Conservation (phyloP, 92 coral and sea anemone species). For the Ricordea florida region DNA sequence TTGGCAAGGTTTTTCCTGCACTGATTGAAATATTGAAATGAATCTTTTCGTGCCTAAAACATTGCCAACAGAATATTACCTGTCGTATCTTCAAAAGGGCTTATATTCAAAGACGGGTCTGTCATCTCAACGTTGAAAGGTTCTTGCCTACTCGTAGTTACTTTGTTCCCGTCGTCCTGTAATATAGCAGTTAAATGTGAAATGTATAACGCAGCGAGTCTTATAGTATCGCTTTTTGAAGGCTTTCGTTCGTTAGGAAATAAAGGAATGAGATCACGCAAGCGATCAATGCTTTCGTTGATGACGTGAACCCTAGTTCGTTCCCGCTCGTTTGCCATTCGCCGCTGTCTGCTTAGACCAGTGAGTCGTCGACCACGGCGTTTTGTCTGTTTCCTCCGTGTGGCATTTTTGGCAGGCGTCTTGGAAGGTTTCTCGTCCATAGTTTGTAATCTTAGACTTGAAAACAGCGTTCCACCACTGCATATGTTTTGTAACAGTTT, state of each 20-base stretch:
- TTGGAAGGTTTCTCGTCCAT: constrained; percentile 28
- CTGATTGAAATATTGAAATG: too few species aligned
- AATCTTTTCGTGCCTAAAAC: too few species aligned
- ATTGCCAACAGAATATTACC: too few species aligned
- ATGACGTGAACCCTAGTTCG: constrained; percentile 80
- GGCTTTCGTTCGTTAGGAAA: constrained; percentile 77
- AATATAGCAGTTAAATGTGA: too few species aligned
- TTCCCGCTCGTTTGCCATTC: constrained; percentile 88
- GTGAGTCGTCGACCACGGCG: constrained; percentile 80
- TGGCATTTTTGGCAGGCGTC: constrained; percentile 28
- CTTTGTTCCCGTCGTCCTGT: too few species aligned
- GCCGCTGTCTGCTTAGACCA: constrained; percentile 85
- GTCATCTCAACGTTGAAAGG: too few species aligned
- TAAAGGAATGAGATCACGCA: constrained; percentile 73
- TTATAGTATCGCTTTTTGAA: constrained; percentile 80
- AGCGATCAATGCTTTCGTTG: constrained; percentile 74
- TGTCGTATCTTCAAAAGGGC: too few species aligned
- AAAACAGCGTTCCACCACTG: too few species aligned
- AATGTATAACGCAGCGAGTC: constrained; percentile 85
- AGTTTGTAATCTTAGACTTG: not conserved
- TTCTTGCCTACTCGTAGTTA: too few species aligned
- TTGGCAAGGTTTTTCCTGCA: too few species aligned
- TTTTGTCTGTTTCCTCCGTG: constrained; percentile 64
- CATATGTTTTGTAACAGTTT: too few species aligned
- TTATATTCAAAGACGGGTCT: too few species aligned